These are phyloP conservation scores for Oedothorax gibbosus DNA, from an alignment of 1,140 invertebrate species.

Conservation along the genomic window DNA sequence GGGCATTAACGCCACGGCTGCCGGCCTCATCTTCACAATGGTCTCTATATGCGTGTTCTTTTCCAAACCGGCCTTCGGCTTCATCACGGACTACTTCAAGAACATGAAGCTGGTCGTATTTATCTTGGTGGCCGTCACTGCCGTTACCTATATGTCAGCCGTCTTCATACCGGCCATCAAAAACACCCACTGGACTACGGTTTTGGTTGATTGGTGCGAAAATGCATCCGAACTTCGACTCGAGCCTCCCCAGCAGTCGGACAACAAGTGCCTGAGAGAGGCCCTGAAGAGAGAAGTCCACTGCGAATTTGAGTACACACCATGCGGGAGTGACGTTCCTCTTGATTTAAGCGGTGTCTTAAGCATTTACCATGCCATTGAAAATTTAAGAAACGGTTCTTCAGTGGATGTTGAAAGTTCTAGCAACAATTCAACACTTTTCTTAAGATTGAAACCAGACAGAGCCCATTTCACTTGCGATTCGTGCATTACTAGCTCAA, in stretches of 20 bases:
- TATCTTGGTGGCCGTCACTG: slow-evolving; percentile 76
- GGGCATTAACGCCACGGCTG: slow-evolving; percentile 65
- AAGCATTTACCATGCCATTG: neutral
- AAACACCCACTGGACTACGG: neutral
- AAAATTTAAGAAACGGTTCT: neutral
- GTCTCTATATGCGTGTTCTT: slow-evolving; percentile 67
- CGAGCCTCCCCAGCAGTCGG: neutral
- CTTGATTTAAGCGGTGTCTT: neutral
- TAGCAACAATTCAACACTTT: neutral
- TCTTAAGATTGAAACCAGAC: neutral
- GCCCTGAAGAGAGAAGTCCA: neutral
- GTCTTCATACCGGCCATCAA: slow-evolving; percentile 8
- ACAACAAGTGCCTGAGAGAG: neutral
- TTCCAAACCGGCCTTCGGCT: slow-evolving; percentile 66
- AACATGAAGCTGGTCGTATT: slow-evolving; percentile 79
- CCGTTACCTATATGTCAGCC: slow-evolving; percentile 70
- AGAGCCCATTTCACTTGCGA: slow-evolving; percentile 5
- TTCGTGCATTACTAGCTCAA: neutral
- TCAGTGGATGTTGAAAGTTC: neutral
- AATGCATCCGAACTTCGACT: neutral
- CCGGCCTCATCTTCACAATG: slow-evolving; percentile 66
- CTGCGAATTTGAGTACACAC: neutral
- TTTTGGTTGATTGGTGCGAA: neutral
- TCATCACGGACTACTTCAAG: slow-evolving; percentile 66
- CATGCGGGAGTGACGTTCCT: neutral